phyloP scores from a whole-genome alignment of 2,797 vertebrate genomes.

The Sebastes cheni region DNA sequence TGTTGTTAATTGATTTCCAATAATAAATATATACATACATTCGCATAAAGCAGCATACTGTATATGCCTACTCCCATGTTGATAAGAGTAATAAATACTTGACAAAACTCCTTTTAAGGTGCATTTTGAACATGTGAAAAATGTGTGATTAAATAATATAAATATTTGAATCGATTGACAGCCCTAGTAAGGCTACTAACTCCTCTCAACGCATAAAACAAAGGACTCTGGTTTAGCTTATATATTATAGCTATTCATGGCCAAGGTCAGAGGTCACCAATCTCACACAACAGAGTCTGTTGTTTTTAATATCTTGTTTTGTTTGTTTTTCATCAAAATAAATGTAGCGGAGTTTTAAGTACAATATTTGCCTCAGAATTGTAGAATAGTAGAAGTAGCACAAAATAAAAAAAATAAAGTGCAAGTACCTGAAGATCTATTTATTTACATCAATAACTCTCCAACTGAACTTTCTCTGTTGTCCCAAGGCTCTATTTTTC shows the following conservation, averaged over 20 bases:
- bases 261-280: not conserved
- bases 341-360: not conserved
- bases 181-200: not conserved
- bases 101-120: too few relatives aligned
- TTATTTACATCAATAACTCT: not conserved
- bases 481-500: not conserved
- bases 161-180: too few relatives aligned
- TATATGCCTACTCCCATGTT: too few relatives aligned
- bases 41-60: too few relatives aligned
- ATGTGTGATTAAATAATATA: too few relatives aligned
- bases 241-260: not conserved
- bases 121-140: too few relatives aligned
- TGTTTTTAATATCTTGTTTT: not conserved
- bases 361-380: not conserved
- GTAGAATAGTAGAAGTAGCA: not conserved
- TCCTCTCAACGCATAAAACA: not conserved
- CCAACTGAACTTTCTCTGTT: not conserved
- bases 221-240: not conserved
- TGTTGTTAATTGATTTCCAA: too few relatives aligned
- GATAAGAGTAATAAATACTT: too few relatives aligned
- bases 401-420: not conserved
- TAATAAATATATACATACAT: too few relatives aligned
- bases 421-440: not conserved
- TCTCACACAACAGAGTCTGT: not conserved
- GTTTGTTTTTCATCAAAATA: not conserved